Evolutionary conservation across 2,113 vertebrate species (phyloP).

Genomic region (Chrysemys picta): DNA sequence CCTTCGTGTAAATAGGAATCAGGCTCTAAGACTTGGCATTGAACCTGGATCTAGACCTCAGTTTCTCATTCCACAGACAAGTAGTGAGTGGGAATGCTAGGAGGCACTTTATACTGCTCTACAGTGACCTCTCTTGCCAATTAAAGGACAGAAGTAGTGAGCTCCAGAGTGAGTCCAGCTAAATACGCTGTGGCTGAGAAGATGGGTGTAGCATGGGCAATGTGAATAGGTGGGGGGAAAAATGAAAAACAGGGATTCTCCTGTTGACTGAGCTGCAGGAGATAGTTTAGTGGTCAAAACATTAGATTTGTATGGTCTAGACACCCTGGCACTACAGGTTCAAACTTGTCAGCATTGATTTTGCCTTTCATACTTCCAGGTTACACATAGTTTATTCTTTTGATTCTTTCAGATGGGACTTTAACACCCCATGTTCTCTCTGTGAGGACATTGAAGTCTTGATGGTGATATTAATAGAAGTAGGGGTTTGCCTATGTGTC

Average conservation of each 20-base stretch:
- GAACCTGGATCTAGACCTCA: neutral
- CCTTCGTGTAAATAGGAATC: neutral
- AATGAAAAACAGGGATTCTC: neutral
- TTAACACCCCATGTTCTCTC: neutral
- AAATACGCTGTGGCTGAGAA: neutral
- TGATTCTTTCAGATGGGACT: neutral
- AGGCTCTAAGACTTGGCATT: neutral
- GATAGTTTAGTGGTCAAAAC: neutral
- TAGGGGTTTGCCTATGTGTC: neutral
- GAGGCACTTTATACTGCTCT: neutral
- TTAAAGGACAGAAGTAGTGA: neutral
- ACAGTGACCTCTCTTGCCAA: neutral
- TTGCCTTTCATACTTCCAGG: neutral
- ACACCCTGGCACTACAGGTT: neutral
- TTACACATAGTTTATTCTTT: neutral
- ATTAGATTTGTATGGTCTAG: neutral
- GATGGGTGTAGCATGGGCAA: neutral
- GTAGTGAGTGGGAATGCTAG: neutral
- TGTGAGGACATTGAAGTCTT: fast-evolving
- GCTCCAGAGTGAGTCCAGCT: neutral
- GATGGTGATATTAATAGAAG: neutral
- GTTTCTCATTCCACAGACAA: neutral
- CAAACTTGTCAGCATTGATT: neutral
- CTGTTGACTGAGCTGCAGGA: neutral
- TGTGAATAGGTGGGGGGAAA: neutral